A percentile compares a stretch with the other conserved stretches of the same genome.
Evolutionary conservation across 2,113 vertebrate species (phyloP).

Genomic region (Erpornis zantholeuca): DNA sequence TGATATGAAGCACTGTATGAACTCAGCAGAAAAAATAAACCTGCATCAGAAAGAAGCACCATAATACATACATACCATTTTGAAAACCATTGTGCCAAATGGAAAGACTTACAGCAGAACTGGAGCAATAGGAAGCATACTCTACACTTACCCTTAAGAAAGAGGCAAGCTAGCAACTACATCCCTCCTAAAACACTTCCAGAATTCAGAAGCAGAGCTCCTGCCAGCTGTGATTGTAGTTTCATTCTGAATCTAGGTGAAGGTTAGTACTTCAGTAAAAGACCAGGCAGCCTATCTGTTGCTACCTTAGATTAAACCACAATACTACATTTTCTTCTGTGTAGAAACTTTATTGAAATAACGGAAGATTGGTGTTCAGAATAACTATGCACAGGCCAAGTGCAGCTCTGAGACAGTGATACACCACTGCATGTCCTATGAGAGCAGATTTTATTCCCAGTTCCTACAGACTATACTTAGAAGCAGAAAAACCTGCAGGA

Average conservation of each 20-base stretch:
- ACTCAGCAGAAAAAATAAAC: background rate
- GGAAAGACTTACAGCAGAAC: background rate
- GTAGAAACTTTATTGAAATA: background rate
- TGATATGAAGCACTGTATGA: background rate
- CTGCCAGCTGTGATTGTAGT: background rate
- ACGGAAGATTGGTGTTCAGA: background rate
- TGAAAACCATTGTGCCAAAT: background rate
- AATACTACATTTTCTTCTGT: background rate
- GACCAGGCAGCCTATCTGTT: background rate
- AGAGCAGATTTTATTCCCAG: background rate
- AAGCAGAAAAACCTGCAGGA: background rate
- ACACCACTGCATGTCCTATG: background rate
- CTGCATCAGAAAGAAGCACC: background rate
- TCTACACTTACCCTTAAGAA: background rate
- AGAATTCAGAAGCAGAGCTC: background rate
- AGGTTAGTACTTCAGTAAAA: background rate
- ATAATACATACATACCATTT: background rate
- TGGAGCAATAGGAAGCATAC: background rate
- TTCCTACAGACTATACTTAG: background rate
- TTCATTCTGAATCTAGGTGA: background rate
- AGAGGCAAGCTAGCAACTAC: background rate
- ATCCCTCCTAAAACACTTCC: background rate
- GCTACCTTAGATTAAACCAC: background rate
- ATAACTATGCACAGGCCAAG: background rate
- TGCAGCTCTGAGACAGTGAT: background rate